A percentile compares a stretch with the other conserved stretches of the same genome.
Conservation (phyloP, 2,113 vertebrate genomes). For the Beaufortia kweichowensis region DNA sequence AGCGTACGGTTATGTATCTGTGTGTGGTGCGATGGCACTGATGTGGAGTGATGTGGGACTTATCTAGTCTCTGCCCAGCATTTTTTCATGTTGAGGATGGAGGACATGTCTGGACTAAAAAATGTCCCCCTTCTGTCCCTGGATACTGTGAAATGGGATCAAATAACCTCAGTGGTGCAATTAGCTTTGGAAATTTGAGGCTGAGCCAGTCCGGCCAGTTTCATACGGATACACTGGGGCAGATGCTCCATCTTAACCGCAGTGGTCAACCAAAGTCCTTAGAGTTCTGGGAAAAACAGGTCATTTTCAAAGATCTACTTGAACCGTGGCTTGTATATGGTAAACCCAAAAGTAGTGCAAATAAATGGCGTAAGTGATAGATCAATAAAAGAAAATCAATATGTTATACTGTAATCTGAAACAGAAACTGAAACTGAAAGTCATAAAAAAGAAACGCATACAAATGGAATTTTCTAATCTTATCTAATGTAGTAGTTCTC, state of each 20-base stretch:
- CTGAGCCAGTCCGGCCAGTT: conserved; percentile 42
- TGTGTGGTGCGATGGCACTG: neutral
- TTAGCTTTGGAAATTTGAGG: conserved; percentile 59
- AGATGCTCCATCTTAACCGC: conserved; percentile 41
- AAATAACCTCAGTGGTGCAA: conserved; percentile 59
- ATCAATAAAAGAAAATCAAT: neutral
- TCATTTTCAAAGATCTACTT: conserved; percentile 49
- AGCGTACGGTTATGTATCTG: neutral
- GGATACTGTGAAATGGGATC: conserved; percentile 51
- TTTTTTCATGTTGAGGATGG: conserved; percentile 26
- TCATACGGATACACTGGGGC: conserved; percentile 22
- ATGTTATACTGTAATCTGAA: neutral
- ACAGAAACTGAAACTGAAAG: conserved; percentile 10
- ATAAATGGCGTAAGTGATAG: conserved; percentile 14
- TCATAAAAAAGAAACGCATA: neutral
- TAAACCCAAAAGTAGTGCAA: neutral
- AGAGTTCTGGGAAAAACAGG: conserved; percentile 49
- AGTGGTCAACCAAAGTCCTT: conserved; percentile 55
- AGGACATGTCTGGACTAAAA: conserved; percentile 37
- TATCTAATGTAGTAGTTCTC: neutral
- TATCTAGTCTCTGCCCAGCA: neutral
- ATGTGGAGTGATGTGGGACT: conserved; percentile 1
- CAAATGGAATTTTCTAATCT: neutral
- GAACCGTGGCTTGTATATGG: conserved; percentile 17
- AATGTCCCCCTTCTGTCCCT: conserved; percentile 41